Conservation (phyloP, 2,797 vertebrate genomes). For the Lindbergichthys nudifrons region DNA sequence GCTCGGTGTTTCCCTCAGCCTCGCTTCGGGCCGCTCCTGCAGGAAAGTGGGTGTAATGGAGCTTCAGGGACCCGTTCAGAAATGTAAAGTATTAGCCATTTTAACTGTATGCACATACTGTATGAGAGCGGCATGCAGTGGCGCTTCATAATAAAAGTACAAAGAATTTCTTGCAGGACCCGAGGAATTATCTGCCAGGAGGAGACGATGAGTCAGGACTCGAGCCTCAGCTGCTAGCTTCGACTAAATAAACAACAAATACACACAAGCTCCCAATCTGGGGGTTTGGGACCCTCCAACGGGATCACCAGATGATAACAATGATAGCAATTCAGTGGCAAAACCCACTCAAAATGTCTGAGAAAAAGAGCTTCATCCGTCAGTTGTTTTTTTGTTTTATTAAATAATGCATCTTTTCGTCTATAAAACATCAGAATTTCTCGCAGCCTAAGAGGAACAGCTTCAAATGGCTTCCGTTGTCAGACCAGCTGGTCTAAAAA, state of each 20-base stretch:
- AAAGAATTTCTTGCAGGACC: conserved; percentile 4
- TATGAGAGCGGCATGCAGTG: neutral
- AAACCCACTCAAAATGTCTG: neutral
- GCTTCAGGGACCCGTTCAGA: conserved; percentile 30
- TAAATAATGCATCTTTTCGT: conserved; percentile 1
- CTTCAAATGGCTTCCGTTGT: conserved; percentile 13
- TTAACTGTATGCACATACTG: conserved; percentile 7
- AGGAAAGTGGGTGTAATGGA: conserved; percentile 17
- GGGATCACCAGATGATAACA: neutral
- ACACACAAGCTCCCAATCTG: conserved; percentile 1
- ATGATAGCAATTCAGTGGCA: neutral
- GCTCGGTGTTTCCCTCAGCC: conserved; percentile 26
- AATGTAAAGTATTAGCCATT: conserved; percentile 39
- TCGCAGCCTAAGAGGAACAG: too few relatives aligned
- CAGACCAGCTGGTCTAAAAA: neutral
- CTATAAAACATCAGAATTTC: neutral
- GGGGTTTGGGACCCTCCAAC: neutral
- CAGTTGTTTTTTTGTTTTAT: neutral
- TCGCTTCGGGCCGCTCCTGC: conserved; percentile 17
- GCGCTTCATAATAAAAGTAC: conserved; percentile 1
- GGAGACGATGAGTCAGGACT: conserved; percentile 43
- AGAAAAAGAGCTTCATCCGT: neutral
- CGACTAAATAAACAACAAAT: conserved; percentile 11
- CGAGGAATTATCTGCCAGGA: conserved; percentile 3
- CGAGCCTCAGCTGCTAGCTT: conserved; percentile 5